Percentiles rank a stretch among this genome's conserved stretches.
phyloP scores from a whole-genome alignment of 2,113 vertebrate genomes.

The Ailurus styani region DNA sequence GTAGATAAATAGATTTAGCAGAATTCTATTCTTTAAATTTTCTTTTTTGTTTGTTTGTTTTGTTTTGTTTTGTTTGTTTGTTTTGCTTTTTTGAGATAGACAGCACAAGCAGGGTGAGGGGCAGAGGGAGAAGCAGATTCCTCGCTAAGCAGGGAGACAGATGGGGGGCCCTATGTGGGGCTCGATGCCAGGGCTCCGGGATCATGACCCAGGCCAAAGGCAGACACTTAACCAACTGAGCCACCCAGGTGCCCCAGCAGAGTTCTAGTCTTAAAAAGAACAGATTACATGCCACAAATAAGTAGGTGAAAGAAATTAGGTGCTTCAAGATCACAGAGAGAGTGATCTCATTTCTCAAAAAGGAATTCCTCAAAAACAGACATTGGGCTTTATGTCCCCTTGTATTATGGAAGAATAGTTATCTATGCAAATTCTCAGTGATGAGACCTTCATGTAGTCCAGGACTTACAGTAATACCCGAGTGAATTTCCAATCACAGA shows the following conservation, averaged over 20 bases:
- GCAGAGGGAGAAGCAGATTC: background rate
- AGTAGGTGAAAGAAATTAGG: background rate
- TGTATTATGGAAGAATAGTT: background rate
- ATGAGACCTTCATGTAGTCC: background rate
- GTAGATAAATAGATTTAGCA: background rate
- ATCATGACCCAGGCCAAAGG: background rate
- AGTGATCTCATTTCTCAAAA: background rate
- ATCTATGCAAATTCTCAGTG: background rate
- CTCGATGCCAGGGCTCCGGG: background rate
- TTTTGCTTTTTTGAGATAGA: background rate
- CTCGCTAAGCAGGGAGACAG: too few relatives aligned
- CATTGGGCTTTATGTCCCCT: background rate
- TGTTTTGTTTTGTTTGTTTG: too few relatives aligned
- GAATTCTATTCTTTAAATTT: background rate
- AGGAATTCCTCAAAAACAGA: background rate
- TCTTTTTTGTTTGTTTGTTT: too few relatives aligned
- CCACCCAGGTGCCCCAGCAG: background rate
- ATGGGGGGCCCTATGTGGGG: too few relatives aligned
- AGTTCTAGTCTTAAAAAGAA: background rate
- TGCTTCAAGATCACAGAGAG: background rate
- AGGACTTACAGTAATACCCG: background rate
- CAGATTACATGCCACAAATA: background rate
- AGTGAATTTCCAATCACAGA: background rate
- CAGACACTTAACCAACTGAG: background rate
- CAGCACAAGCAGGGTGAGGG: background rate